Conservation (phyloP, 2,113 vertebrate species). For the Struthio camelus region DNA sequence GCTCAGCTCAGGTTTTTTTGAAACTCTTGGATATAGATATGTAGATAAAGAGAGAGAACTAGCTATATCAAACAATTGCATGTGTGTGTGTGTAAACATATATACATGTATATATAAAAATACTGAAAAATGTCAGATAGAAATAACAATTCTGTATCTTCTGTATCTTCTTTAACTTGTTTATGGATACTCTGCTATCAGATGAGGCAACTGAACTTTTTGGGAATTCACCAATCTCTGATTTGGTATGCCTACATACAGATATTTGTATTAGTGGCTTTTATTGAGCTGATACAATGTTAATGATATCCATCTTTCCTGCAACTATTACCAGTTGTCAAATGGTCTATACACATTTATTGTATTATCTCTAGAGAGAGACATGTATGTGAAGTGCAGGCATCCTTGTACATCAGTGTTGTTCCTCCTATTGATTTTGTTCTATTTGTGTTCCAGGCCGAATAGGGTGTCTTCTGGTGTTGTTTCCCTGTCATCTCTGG, state of each 20-base stretch:
- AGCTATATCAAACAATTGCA: not conserved
- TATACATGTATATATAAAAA: not conserved
- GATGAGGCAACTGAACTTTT: not conserved
- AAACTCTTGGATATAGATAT: not conserved
- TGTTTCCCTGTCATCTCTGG: not conserved
- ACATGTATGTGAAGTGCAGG: not conserved
- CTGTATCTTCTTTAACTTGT: not conserved
- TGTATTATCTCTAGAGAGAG: not conserved
- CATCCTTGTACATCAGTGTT: not conserved
- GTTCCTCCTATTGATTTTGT: not conserved
- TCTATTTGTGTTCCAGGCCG: not conserved
- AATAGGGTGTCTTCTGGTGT: not conserved
- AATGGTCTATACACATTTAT: not conserved
- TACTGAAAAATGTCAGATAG: not conserved
- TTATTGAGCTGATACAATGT: not conserved
- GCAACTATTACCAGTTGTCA: not conserved
- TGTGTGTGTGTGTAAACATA: rapidly evolving
- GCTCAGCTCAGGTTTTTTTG: not conserved
- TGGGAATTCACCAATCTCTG: not conserved
- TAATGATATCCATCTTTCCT: not conserved
- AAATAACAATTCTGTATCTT: not conserved
- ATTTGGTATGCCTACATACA: not conserved
- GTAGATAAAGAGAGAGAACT: not conserved
- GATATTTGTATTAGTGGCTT: not conserved
- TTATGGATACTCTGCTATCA: not conserved